phyloP scores from a whole-genome alignment of 1,140 invertebrate species.

The Drosophila azteca region DNA sequence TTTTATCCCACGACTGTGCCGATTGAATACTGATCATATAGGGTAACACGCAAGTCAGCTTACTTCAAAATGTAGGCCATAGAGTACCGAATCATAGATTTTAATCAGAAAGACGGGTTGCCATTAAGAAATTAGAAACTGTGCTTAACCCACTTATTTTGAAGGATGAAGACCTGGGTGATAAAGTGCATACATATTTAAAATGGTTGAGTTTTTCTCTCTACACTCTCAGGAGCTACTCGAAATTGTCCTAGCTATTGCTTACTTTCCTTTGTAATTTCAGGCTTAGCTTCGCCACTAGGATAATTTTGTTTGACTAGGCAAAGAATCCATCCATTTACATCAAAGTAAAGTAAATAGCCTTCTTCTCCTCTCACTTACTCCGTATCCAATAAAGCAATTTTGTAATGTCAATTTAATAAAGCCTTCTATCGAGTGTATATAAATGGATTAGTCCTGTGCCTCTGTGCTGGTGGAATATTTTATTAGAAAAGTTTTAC shows the following conservation, averaged over 20 bases:
- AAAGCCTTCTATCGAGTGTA: conserved; percentile 66
- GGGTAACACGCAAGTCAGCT: too few relatives aligned
- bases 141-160: too few relatives aligned
- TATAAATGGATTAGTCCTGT: conserved; percentile 62
- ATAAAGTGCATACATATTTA: conserved; percentile 17
- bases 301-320: conserved; percentile 39
- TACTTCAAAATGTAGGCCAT: conserved; percentile 20
- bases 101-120: conserved; percentile 68
- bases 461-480: too few relatives aligned
- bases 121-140: too few relatives aligned
- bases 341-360: conserved; percentile 52
- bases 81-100: conserved; percentile 35
- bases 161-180: too few relatives aligned
- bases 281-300: background rate
- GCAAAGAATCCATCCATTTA: conserved; percentile 28
- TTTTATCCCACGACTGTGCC: conserved; percentile 16
- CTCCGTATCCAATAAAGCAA: conserved; percentile 54
- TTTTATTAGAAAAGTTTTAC: conserved; percentile 69
- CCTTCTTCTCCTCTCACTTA: conserved; percentile 1
- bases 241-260: background rate
- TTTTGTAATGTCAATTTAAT: conserved; percentile 73
- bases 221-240: background rate
- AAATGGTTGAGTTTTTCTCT: conserved; percentile 12
- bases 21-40: conserved; percentile 47
- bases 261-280: conserved; percentile 2